These are phyloP conservation scores for Eleutherodactylus coqui DNA, from an alignment of 2,797 vertebrate species.

Conservation along the genomic window DNA sequence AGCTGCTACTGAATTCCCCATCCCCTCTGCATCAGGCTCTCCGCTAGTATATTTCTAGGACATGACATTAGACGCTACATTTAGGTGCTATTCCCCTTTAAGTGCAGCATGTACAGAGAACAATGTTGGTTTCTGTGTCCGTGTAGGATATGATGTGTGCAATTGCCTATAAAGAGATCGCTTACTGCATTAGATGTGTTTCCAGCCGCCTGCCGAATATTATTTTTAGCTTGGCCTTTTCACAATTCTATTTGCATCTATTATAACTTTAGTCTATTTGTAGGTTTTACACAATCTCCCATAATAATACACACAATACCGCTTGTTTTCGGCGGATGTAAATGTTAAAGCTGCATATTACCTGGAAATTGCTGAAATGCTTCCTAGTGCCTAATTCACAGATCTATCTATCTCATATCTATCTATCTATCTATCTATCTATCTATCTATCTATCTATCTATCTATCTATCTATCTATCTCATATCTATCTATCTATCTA, in stretches of 20 bases:
- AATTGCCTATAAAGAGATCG: neutral
- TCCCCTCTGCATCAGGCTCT: neutral
- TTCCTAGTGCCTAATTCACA: too few species aligned
- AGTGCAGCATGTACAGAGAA: neutral
- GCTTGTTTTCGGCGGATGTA: neutral
- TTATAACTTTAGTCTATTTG: slow-evolving; percentile 10
- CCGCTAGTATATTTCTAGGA: neutral
- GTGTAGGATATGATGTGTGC: neutral
- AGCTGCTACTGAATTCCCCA: neutral
- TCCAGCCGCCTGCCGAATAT: neutral
- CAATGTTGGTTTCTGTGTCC: neutral
- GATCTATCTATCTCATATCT: too few species aligned
- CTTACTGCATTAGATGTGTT: neutral
- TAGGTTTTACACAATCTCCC: neutral
- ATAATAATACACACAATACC: neutral
- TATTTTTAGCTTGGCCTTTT: slow-evolving; percentile 42
- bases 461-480: neutral
- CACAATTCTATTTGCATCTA: slow-evolving; percentile 40
- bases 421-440: neutral
- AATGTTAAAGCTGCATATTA: too few species aligned
- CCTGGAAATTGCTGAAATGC: too few species aligned
- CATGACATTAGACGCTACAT: neutral
- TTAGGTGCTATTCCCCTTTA: neutral
- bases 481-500: neutral
- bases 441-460: slow-evolving; percentile 5